Evolutionary conservation across 2,113 vertebrate genomes (phyloP), one percentile per base, ranked within the genome.

Genomic region (Elgaria multicarinata): DNA sequence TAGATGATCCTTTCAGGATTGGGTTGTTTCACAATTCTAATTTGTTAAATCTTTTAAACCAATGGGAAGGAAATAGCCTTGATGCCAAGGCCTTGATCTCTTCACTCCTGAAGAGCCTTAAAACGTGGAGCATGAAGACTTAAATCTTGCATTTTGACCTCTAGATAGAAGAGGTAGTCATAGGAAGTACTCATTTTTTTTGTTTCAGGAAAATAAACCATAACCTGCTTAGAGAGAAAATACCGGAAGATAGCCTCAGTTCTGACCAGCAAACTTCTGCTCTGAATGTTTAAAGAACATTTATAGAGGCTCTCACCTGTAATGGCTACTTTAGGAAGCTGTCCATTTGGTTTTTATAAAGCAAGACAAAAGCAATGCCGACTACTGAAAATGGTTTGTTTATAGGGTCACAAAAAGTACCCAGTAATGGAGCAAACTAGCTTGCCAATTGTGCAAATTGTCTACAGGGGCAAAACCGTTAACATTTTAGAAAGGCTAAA

Each of bases 401-500:
- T 93, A 94, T 75, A 94, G 90, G 78, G 87, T 58, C 31, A 92
- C 87, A 91, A 88, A 91, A 93, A 93, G 92, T 92, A 92, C 86
- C 86, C 89, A 84, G 92, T 95, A 94, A 95, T 93, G 94, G 92
- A 92, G 31, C 58, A 42, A 77, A n/a, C 3, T 31, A 24, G 39
- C 46, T n/a, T 87, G 74, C 74, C 39, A 66, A 1, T 66, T 87
- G 93, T 94, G 86, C 94, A 92, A 93, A 89, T 92, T 89, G 89
- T 90, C 92, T 93, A 74, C 88, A 90, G 93, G 72, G 55, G 33
- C 18, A 85, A 72, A 93, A 94, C 93, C 93, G 90, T 93, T 92
- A 89, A 93, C 92, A 42, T 44, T 44, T 4, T 88, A 81, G 89
- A 92, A 92, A 91, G 83, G 82, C 85, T 92, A 89, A 90, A 72